These are phyloP conservation scores for Apodemia mormo DNA, from an alignment of 2,888 invertebrate species.

Conservation along the genomic window DNA sequence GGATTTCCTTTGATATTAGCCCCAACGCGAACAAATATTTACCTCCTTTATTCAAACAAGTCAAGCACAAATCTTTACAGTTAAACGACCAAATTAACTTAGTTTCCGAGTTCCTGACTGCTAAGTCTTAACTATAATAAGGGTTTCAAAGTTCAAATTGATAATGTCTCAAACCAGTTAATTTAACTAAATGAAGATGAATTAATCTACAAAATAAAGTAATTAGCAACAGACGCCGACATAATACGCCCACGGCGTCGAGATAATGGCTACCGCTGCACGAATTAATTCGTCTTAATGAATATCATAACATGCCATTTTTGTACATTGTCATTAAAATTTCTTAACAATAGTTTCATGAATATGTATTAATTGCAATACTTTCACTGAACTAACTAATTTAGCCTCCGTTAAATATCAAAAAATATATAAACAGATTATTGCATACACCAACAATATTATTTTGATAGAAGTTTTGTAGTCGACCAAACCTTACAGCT, in stretches of 20 bases:
- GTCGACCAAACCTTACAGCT: too few relatives aligned
- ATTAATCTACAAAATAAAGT: constrained; percentile 34
- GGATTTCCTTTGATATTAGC: too few relatives aligned
- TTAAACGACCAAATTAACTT: background rate
- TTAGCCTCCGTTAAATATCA: too few relatives aligned
- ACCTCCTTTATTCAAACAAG: too few relatives aligned
- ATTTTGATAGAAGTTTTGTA: too few relatives aligned
- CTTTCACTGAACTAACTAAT: too few relatives aligned
- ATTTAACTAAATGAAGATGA: constrained; percentile 34
- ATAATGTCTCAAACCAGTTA: constrained; percentile 19
- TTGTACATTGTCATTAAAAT: background rate
- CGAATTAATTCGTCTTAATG: constrained; percentile 11
- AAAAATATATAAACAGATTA: too few relatives aligned
- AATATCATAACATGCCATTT: background rate
- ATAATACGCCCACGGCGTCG: constrained; percentile 10
- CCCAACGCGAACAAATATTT: too few relatives aligned
- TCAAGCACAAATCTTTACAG: too few relatives aligned
- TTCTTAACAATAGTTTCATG: background rate
- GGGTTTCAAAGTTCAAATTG: constrained; percentile 16
- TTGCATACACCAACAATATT: too few relatives aligned
- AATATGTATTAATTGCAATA: too few relatives aligned
- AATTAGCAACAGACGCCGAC: constrained; percentile 31
- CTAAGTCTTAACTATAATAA: constrained; percentile 10
- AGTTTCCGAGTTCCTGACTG: background rate
- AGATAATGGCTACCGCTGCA: constrained; percentile 13